A percentile compares a stretch with the other conserved stretches of the same genome.
phyloP scores from a whole-genome alignment of 64 coral and sea anemone species.

The Astreopora myriophthalma region DNA sequence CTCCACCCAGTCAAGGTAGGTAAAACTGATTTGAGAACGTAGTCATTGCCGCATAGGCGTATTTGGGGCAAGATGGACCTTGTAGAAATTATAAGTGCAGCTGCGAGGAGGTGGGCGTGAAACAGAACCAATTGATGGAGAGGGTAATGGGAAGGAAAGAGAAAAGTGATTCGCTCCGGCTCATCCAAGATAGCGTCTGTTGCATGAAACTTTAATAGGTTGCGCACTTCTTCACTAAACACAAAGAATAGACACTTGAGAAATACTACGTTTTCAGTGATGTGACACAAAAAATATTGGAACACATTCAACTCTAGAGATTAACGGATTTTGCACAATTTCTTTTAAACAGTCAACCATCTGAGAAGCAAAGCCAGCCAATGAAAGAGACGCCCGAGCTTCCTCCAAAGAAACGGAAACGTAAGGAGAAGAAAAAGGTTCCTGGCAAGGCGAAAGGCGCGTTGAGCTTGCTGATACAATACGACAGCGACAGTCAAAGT shows the following conservation, averaged over 20 bases:
- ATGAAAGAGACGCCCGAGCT: neutral
- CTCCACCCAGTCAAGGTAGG: neutral
- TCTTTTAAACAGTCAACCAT: neutral
- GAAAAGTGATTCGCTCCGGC: too few species aligned
- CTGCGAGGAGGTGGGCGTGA: too few species aligned
- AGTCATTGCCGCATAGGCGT: neutral
- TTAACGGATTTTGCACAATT: neutral
- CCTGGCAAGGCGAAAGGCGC: slow-evolving; percentile 74
- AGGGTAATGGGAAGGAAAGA: too few species aligned
- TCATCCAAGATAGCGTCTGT: too few species aligned
- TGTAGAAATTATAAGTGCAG: too few species aligned
- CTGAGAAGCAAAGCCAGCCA: slow-evolving; percentile 12
- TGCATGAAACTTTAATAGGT: too few species aligned
- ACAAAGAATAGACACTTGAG: too few species aligned
- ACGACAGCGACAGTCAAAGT: slow-evolving; percentile 85
- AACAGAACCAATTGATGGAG: too few species aligned
- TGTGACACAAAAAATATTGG: too few species aligned
- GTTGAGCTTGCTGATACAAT: slow-evolving; percentile 80
- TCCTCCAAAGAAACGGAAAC: slow-evolving; percentile 15
- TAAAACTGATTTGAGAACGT: neutral
- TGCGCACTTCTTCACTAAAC: too few species aligned
- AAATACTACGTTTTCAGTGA: too few species aligned
- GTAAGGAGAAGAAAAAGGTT: slow-evolving; percentile 51
- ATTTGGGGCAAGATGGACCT: too few species aligned
- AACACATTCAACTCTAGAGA: neutral